Conservation (phyloP, 2,113 vertebrate genomes). For the Cardinalis cardinalis region DNA sequence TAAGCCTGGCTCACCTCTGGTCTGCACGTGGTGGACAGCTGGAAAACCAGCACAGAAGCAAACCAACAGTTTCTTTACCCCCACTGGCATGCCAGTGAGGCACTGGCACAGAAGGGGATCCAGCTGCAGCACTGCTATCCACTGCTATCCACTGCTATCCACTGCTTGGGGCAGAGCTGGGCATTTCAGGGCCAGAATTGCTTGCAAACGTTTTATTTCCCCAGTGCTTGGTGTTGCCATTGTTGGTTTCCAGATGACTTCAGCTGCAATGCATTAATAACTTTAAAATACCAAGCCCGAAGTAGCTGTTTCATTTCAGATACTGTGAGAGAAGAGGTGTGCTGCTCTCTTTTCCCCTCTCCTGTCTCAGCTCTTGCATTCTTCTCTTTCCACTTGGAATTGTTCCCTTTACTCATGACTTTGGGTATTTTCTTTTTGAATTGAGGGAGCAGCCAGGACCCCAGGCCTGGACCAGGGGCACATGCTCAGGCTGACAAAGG, state of each 20-base stretch:
- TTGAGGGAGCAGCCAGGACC: neutral
- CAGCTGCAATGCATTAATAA: neutral
- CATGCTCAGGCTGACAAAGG: neutral
- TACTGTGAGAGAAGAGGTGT: neutral
- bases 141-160: rapidly evolving
- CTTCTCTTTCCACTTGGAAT: neutral
- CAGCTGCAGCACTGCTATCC: rapidly evolving
- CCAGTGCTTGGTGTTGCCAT: neutral
- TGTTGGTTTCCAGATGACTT: neutral
- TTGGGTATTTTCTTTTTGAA: neutral
- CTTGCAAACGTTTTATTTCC: neutral
- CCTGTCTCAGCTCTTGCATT: neutral
- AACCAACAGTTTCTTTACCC: neutral
- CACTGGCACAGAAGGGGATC: neutral
- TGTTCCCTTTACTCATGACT: neutral
- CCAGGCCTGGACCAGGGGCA: neutral
- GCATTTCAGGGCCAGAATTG: neutral
- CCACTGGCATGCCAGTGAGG: neutral
- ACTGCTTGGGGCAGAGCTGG: neutral
- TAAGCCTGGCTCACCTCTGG: neutral
- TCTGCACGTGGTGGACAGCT: neutral
- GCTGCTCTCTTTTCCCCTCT: neutral
- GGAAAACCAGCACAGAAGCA: neutral
- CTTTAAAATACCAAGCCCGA: neutral
- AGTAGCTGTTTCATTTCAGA: slow-evolving; percentile 37